These are phyloP conservation scores for Aix galericulata DNA, from an alignment of 2,113 vertebrate genomes.

Conservation along the genomic window DNA sequence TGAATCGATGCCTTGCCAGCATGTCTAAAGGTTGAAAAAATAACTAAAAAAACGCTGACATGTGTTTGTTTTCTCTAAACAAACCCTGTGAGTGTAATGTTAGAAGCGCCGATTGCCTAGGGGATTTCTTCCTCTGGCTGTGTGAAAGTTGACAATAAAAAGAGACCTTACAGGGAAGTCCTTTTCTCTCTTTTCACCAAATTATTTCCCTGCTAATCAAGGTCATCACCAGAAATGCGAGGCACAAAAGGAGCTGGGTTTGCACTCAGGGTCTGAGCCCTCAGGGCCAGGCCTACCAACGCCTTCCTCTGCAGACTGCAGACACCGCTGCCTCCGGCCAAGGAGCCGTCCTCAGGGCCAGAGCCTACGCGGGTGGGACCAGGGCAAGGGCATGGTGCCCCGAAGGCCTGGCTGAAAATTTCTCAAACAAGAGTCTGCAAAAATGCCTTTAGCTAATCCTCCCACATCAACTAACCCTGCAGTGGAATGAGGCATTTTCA, in stretches of 20 bases:
- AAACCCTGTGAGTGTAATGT: constrained; percentile 6
- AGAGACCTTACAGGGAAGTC: not conserved
- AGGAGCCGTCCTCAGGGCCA: not conserved
- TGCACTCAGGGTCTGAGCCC: not conserved
- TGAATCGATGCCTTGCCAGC: not conserved
- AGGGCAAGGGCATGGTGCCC: not conserved
- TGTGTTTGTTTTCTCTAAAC: constrained; percentile 39
- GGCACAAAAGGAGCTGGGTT: not conserved
- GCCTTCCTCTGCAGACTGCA: not conserved
- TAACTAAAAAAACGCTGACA: constrained; percentile 26
- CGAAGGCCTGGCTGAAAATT: not conserved
- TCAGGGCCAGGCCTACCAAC: not conserved
- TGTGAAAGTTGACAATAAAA: constrained; percentile 32
- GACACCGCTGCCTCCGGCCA: rapidly evolving
- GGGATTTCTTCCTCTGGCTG: constrained; percentile 13
- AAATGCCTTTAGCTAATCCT: not conserved
- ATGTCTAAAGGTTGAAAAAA: not conserved
- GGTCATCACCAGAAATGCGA: not conserved
- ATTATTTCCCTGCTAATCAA: not conserved
- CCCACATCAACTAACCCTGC: not conserved
- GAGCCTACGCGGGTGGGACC: not conserved
- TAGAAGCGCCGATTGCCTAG: constrained; percentile 8
- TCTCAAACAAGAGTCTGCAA: not conserved
- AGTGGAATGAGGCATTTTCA: not conserved
- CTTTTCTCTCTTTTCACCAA: not conserved